Base-by-base conservation (phyloP, 2,797 vertebrate genomes). In the Poeciliopsis gracilis region DNA sequence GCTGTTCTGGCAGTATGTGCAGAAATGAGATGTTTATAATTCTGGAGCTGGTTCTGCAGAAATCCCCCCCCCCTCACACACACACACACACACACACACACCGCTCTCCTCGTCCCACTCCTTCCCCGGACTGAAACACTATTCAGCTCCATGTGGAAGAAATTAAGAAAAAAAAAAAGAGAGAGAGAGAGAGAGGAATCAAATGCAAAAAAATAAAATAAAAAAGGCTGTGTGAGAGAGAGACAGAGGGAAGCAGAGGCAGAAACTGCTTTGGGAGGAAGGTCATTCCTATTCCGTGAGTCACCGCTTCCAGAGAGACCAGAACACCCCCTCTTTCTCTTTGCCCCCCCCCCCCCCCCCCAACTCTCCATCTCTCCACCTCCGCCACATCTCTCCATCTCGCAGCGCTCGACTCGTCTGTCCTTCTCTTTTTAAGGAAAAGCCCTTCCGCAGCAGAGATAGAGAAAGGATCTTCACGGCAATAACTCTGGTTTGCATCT, bases 381-480 rank as follows among this genome's bases (percentile, higher is more conserved):
- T 72, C 80, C 72, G 72, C 51, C 78, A 75, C 77, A 75, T 82
- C 73, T 57, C 83, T 82, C 85, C 87, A 87, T 85, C 88, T 72
- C 76, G 78, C 53, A 57, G 30, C 51, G 47, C 75, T 70, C 49
- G 76, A 55, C 73, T 87, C 45, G 55, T 59, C 51, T 55, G 1
- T 72, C 12, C 77, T 76, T 94, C 87, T 90, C 93, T 95, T 91
- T 95, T 93, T 93, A 94, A 93, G 94, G 92, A 92, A 93, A 67
- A 90, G 88, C 74, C 57, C 41, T 74, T 82, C 75, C 18, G 41
- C 18, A 53, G 86, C 92, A 90, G 90, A 91, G 83, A 89, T 73
- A 80, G 77, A 81, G 77, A 89, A 82, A 88, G 59, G 82, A 81
- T 69, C 79, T 87, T 86, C 73, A 41, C 20, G 75, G 85, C 79